Percentiles rank a stretch among this genome's conserved stretches.
Evolutionary conservation across 2,797 vertebrate species (phyloP).

Genomic region (Lutjanus argentimaculatus): DNA sequence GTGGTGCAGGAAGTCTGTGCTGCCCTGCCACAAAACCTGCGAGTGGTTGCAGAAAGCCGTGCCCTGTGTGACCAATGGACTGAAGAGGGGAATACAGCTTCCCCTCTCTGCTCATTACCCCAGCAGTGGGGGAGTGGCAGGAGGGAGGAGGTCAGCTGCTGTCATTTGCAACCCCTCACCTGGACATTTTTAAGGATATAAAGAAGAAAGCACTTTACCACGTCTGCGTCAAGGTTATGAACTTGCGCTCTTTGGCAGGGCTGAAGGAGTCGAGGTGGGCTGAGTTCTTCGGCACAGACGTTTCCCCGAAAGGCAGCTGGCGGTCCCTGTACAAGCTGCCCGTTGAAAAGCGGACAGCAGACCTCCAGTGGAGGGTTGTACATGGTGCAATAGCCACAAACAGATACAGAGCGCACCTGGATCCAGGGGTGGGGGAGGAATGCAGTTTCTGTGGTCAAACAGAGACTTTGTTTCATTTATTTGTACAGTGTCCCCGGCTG

Average conservation of each 20-base stretch:
- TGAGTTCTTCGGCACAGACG: too few relatives aligned
- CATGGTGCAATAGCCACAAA: too few relatives aligned
- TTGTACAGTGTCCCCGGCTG: background rate
- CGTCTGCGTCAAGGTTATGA: too few relatives aligned
- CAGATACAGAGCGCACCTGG: background rate
- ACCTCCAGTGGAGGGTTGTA: too few relatives aligned
- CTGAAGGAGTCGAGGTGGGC: too few relatives aligned
- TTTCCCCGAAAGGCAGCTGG: too few relatives aligned
- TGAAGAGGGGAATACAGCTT: background rate
- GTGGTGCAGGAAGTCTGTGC: conserved; percentile 12
- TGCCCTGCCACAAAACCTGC: background rate
- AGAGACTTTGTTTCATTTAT: background rate
- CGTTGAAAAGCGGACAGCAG: too few relatives aligned
- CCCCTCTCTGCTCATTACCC: background rate
- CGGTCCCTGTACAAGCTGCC: too few relatives aligned
- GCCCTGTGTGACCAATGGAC: conserved; percentile 12
- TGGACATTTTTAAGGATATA: too few relatives aligned
- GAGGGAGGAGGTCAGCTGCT: background rate
- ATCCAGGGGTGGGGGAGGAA: background rate
- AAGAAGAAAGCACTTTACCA: too few relatives aligned
- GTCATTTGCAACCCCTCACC: too few relatives aligned
- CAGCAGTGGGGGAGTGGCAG: background rate
- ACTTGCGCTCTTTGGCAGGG: too few relatives aligned
- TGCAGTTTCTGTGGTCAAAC: background rate
- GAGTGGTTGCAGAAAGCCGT: background rate